Percentiles rank a stretch among this genome's conserved stretches.
Conservation (phyloP, 2,888 invertebrate genomes). For the Eupithecia dodoneata region DNA sequence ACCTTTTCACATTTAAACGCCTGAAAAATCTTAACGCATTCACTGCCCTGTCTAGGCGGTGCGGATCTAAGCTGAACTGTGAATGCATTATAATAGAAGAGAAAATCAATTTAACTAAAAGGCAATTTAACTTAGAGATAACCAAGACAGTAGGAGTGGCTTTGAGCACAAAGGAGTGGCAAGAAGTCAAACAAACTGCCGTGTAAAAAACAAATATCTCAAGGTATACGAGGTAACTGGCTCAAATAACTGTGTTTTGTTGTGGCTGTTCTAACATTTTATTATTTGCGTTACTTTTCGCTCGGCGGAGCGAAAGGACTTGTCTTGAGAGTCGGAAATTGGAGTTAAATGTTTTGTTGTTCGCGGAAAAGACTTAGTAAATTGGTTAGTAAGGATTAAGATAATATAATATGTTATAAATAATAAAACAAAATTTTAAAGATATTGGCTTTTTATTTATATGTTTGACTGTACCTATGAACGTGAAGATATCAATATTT, state of each 20-base stretch:
- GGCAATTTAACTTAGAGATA: slow-evolving; percentile 3
- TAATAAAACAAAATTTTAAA: too few relatives aligned
- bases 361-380: background rate
- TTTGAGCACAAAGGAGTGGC: slow-evolving; percentile 33
- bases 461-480: too few relatives aligned
- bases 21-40: too few relatives aligned
- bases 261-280: background rate
- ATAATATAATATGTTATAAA: background rate
- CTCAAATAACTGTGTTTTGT: background rate
- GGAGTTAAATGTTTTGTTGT: background rate
- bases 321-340: background rate
- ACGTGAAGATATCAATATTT: too few relatives aligned
- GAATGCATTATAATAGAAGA: background rate
- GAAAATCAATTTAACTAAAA: background rate
- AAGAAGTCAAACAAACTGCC: slow-evolving; percentile 34
- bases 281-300: background rate
- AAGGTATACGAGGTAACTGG: background rate
- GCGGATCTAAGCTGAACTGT: too few relatives aligned
- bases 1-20: background rate
- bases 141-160: slow-evolving; percentile 30
- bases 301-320: background rate
- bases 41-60: too few relatives aligned
- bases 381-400: background rate
- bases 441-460: too few relatives aligned
- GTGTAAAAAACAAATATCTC: background rate